Evolutionary conservation across 1,140 invertebrate species (phyloP), one percentile per base, ranked within the genome.

Genomic region (Bombus pascuorum): DNA sequence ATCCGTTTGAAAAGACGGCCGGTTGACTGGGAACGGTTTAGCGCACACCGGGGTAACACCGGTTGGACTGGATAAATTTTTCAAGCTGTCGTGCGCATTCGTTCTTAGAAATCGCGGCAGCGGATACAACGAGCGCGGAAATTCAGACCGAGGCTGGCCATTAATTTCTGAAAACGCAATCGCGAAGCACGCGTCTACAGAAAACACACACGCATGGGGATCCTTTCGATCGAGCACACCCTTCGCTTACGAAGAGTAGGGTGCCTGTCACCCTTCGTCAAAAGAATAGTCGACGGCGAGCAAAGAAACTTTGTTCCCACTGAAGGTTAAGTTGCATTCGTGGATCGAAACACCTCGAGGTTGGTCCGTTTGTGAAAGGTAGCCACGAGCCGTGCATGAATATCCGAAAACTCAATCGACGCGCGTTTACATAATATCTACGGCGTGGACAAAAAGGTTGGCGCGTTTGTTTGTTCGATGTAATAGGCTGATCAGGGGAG

Each of bases 11-110:
- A 91, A 86, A 86, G 84, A 76, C 85, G 81, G 37, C 53, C 39
- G 76, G 76, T 66, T 75, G 77, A 80, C 39, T 32, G 78, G 72
- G 62, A 75, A 75, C 44, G 73, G 32, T 68, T 37, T 68, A 22
- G 66, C 65, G 65, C 65, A 66, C n/a, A 32, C n/a, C 42, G 18
- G 42, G 37, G 72, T 37, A 62, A 66, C 65, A 75, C 80, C 42
- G 66, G 68, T 57, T 42, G 82, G 42, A 84, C 76, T 83, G 83
- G 86, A 94, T 95, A 91, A 93, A 94, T 95, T 93, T 94, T 94
- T 94, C 59, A 94, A 78, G 87, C 86, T 89, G 81, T 87, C 81
- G 65, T 73, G 65, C 53, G 68, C 70, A 86, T 65, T 80, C 80
- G 71, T 68, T 72, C 77, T 86, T 83, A 83, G 87, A 81, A 86